Base-by-base conservation (phyloP, 2,797 vertebrate genomes). In the Artibeus jamaicensis region DNA sequence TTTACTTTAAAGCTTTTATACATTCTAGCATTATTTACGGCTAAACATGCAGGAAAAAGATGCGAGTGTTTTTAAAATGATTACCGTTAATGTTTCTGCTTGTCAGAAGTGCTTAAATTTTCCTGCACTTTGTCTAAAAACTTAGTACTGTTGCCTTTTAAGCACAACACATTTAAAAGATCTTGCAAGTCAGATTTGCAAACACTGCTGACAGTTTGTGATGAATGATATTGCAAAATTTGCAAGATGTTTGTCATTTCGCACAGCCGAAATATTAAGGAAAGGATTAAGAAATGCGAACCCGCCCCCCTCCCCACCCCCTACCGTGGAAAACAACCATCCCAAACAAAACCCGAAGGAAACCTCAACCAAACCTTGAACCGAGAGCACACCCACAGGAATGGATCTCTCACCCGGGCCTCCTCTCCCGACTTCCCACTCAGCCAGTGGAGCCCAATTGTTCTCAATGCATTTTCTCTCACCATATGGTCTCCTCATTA, bases 401-500 rank as follows among this genome's bases (percentile, higher is more conserved):
- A 34, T 10, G 76, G 97, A 93, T 98, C 95, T 98, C 98, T 97
- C 98, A 96, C 97, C 95, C 93, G 86, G 59, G 76, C 94, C 98
- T 97, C 96, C 97, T 96, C 77, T 98, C 97, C 98, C 95, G 84
- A 96, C 98, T 95, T 98, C 98, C 98, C 98, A 97, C 98, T 98
- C 98, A 98, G 96, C 98, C 98, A 97, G 97, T 97, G 96, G 98
- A 98, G 97, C 98, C 98, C 98, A 97, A 98, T 99, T 98, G 98
- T 99, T 98, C 98, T 98, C 98, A 95, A 95, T 98, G 98, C 98
- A 97, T 98, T 98, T 98, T 98, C 98, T 97, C 97, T 98, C 98
- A 98, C 98, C 99, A 99, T 99, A 99, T 99, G 99, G 98, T 98
- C 98, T 98, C 98, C 98, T 99, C 98, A 99, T 98, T 99, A 98